These are phyloP conservation scores for Peromyscus nudipes DNA, from an alignment of 2,797 vertebrate genomes.

Conservation along the genomic window DNA sequence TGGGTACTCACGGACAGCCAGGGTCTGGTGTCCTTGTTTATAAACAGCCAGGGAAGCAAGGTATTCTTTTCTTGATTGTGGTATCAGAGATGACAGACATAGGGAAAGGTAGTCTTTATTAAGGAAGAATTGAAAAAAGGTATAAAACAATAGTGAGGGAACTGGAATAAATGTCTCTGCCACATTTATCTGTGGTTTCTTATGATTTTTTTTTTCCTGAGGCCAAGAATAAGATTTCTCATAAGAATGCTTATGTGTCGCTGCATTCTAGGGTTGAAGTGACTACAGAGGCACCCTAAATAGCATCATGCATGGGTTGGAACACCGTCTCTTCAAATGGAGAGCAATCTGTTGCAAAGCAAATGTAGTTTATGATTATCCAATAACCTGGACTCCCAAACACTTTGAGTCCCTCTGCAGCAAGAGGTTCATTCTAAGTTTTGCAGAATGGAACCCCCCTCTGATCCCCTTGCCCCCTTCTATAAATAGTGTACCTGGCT, in stretches of 20 bases:
- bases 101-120: conserved; percentile 24
- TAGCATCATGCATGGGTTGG: background rate
- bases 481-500: conserved; percentile 43
- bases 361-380: background rate
- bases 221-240: conserved; percentile 54
- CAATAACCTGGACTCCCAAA: background rate
- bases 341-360: background rate
- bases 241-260: background rate
- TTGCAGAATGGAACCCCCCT: background rate
- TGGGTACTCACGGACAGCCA: background rate
- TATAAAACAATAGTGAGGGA: background rate
- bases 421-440: background rate
- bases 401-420: background rate
- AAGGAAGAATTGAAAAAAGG: background rate
- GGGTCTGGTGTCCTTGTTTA: conserved; percentile 27
- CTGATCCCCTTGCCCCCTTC: background rate
- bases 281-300: conserved; percentile 28
- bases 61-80: conserved; percentile 2
- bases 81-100: background rate
- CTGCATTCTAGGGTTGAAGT: background rate
- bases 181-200: background rate
- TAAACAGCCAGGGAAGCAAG: conserved; percentile 1
- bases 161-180: conserved; percentile 3
- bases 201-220: background rate
- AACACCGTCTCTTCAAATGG: conserved; percentile 3